A percentile compares a stretch with the other conserved stretches of the same genome.
Conservation (phyloP, 23 tunicate genomes). For the Styela plicata region DNA sequence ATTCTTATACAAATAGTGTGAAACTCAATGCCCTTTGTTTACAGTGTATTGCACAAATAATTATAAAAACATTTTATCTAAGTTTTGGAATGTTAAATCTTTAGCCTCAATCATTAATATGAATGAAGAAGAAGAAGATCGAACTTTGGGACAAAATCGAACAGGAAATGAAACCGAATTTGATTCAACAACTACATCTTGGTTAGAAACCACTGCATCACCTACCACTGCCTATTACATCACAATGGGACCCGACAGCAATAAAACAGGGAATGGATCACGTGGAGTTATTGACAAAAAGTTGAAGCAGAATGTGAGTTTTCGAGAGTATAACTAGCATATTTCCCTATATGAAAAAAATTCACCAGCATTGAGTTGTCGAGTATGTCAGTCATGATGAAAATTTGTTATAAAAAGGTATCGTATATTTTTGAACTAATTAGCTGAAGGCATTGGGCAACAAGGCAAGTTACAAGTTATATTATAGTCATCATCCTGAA, state of each 20-base stretch:
- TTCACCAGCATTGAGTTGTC: too few species aligned
- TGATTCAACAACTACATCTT: not conserved
- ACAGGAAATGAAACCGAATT: conserved; percentile 3
- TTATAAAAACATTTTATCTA: not conserved
- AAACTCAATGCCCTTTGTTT: too few species aligned
- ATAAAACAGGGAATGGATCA: not conserved
- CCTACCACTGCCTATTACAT: not conserved
- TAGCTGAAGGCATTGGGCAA: too few species aligned
- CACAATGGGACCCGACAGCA: not conserved
- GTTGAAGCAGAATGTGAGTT: conserved; percentile 16
- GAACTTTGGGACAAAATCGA: not conserved
- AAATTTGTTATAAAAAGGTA: too few species aligned
- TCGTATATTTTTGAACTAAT: too few species aligned
- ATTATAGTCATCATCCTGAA: too few species aligned
- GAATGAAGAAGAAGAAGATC: conserved; percentile 27
- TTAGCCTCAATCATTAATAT: conserved; percentile 26
- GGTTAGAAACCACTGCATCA: conserved; percentile 5
- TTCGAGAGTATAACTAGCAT: not conserved
- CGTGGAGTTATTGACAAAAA: conserved; percentile 1
- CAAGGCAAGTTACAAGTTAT: too few species aligned
- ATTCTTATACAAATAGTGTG: too few species aligned
- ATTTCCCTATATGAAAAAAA: too few species aligned
- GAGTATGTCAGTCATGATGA: too few species aligned
- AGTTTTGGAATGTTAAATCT: not conserved
- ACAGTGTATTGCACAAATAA: too few species aligned